phyloP scores from a whole-genome alignment of 2,888 invertebrate genomes.

The Entomobrya multifasciata region DNA sequence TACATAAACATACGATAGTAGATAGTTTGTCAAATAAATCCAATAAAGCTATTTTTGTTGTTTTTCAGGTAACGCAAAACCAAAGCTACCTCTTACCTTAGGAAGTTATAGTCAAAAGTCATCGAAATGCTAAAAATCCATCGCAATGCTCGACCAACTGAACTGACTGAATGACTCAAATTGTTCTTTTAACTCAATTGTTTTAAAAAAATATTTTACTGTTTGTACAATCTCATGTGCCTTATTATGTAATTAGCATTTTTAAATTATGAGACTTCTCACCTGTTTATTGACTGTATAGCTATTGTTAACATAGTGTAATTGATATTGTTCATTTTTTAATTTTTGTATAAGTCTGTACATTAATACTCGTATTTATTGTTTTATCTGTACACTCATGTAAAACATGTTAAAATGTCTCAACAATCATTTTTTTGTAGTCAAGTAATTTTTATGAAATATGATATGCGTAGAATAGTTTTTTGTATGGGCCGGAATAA shows the following conservation, averaged over 20 bases:
- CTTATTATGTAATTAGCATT: slow-evolving; percentile 67
- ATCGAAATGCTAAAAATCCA: slow-evolving; percentile 69
- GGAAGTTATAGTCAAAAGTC: slow-evolving; percentile 70
- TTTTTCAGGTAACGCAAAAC: slow-evolving; percentile 64
- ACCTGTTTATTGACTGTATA: neutral
- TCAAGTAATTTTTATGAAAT: slow-evolving; percentile 19
- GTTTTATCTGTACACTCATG: slow-evolving; percentile 28
- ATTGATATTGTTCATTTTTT: neutral
- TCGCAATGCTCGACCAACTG: neutral
- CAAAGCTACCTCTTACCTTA: slow-evolving; percentile 67
- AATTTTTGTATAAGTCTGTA: slow-evolving; percentile 49
- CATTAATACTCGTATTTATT: slow-evolving; percentile 55
- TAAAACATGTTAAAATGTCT: neutral
- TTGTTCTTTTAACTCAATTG: neutral
- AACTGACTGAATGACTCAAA: slow-evolving; percentile 22
- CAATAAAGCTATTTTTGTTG: neutral
- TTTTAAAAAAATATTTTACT: slow-evolving; percentile 36
- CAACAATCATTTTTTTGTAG: slow-evolving; percentile 1
- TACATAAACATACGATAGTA: neutral
- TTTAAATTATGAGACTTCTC: slow-evolving; percentile 39
- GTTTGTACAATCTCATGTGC: slow-evolving; percentile 70
- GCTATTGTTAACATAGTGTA: neutral
- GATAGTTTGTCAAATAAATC: neutral
- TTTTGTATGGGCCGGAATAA: slow-evolving; percentile 27
- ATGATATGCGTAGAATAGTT: neutral